Percentiles rank a stretch among this genome's conserved stretches.
Conservation (phyloP, 1,140 invertebrate genomes). For the Papilio machaon region DNA sequence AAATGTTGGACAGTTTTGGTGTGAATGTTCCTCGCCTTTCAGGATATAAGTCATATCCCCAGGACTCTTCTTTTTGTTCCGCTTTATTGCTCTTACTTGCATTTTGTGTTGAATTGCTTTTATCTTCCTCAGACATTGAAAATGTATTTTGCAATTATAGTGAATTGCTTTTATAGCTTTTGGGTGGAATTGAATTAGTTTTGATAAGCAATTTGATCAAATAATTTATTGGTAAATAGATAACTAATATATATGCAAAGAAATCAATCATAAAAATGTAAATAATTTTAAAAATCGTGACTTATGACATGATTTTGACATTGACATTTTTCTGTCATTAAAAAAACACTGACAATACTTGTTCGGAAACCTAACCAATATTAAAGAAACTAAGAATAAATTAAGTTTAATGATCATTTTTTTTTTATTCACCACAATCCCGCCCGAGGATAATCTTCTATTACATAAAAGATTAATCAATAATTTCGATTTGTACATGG, state of each 20-base stretch:
- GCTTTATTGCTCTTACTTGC: constrained; percentile 35
- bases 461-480: too few relatives aligned
- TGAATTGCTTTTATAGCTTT: background rate
- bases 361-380: background rate
- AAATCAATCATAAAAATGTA: background rate
- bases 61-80: constrained; percentile 67
- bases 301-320: background rate
- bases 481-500: too few relatives aligned
- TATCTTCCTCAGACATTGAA: constrained; percentile 46
- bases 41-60: constrained; percentile 94
- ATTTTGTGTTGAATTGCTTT: constrained; percentile 36
- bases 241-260: background rate
- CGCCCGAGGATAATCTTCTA: too few relatives aligned
- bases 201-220: background rate
- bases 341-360: background rate
- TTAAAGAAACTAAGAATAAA: background rate
- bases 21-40: constrained; percentile 87
- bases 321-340: constrained; percentile 1
- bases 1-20: constrained; percentile 81
- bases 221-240: background rate
- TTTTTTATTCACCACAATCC: background rate
- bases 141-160: background rate
- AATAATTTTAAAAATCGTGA: background rate
- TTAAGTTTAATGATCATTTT: background rate
- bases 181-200: background rate